phyloP scores from a whole-genome alignment of 2,888 invertebrate species.

The Homarus gammarus region DNA sequence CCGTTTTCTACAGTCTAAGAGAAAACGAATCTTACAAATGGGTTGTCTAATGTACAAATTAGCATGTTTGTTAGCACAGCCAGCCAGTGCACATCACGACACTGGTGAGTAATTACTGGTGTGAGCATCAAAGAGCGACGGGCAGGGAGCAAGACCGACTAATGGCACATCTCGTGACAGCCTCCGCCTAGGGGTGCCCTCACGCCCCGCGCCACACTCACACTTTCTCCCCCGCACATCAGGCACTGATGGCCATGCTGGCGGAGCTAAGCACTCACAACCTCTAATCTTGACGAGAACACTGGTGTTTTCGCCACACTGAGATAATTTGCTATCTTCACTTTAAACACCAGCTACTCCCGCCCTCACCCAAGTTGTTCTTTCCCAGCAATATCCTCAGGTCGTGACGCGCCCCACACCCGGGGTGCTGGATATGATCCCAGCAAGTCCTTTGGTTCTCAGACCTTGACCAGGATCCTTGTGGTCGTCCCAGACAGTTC shows the following conservation, averaged over 20 bases:
- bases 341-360: background rate
- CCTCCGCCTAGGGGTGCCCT: background rate
- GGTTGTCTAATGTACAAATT: background rate
- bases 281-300: background rate
- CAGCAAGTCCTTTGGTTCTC: background rate
- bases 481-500: background rate
- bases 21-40: background rate
- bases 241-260: background rate
- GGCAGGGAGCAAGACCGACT: background rate
- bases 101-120: background rate
- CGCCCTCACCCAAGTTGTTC: background rate
- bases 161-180: background rate
- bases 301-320: background rate
- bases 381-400: background rate
- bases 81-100: background rate
- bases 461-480: conserved; percentile 14
- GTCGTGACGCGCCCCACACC: background rate
- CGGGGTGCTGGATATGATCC: background rate
- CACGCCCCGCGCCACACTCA: background rate
- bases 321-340: background rate
- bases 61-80: conserved; percentile 6
- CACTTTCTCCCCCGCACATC: conserved; percentile 3
- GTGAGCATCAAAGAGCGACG: background rate
- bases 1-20: conserved; percentile 26
- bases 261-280: background rate